Conservation (phyloP, 2,888 invertebrate genomes). For the Teleogryllus oceanicus region DNA sequence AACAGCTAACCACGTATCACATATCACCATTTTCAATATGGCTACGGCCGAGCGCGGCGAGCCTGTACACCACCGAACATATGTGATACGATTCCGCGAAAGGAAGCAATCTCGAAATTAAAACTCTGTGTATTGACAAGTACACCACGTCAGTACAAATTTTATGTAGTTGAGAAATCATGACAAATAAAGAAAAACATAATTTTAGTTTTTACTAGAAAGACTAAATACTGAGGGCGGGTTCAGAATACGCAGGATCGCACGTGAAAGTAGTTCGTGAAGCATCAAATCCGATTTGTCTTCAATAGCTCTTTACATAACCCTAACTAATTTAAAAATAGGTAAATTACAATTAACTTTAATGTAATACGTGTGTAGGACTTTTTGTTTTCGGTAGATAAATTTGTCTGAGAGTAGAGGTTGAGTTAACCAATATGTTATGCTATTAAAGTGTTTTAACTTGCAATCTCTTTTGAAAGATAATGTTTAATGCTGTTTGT, state of each 20-base stretch:
- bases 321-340: neutral
- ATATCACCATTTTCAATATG: constrained; percentile 35
- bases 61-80: neutral
- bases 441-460: too few relatives aligned
- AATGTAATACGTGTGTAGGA: too few relatives aligned
- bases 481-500: too few relatives aligned
- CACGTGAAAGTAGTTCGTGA: constrained; percentile 18
- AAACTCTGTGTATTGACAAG: too few relatives aligned
- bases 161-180: too few relatives aligned
- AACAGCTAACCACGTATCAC: constrained; percentile 32
- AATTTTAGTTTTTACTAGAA: too few relatives aligned
- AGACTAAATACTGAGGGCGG: neutral
- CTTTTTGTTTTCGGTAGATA: too few relatives aligned
- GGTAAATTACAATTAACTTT: neutral
- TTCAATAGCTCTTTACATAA: neutral
- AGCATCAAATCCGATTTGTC: constrained; percentile 3
- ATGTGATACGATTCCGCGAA: neutral
- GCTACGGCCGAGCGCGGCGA: constrained; percentile 19
- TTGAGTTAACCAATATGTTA: too few relatives aligned
- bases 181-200: too few relatives aligned
- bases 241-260: neutral
- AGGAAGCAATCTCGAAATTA: neutral
- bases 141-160: too few relatives aligned
- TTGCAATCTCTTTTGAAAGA: too few relatives aligned
- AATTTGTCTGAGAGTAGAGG: too few relatives aligned